phyloP scores from a whole-genome alignment of 2,888 invertebrate genomes.

The Tetheella fluctuosa region DNA sequence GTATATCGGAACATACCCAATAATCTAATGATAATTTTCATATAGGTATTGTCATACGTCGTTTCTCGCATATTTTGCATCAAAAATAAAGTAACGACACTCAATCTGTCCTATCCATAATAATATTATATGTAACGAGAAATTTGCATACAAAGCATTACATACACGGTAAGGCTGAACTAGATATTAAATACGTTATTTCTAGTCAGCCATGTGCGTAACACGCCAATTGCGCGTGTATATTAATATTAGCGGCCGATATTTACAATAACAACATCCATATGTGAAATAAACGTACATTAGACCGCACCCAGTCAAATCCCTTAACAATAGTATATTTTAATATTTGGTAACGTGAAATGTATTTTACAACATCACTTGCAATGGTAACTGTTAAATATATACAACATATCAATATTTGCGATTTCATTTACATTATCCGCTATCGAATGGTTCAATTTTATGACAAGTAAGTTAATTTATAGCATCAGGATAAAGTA shows the following conservation, averaged over 20 bases:
- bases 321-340: slow-evolving; percentile 5
- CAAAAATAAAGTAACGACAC: not conserved
- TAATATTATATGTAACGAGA: not conserved
- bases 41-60: not conserved
- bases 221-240: not conserved
- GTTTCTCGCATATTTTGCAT: not conserved
- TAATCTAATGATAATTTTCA: no score
- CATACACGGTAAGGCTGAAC: not conserved
- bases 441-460: not conserved
- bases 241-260: not conserved
- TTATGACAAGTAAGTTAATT: not conserved
- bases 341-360: slow-evolving; percentile 46
- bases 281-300: not conserved
- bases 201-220: not conserved
- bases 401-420: slow-evolving; percentile 19
- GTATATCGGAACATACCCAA: no score
- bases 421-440: slow-evolving; percentile 9
- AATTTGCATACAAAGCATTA: not conserved
- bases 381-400: slow-evolving; percentile 35
- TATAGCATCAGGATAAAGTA: not conserved
- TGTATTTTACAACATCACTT: slow-evolving; percentile 23
- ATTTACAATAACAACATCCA: not conserved
- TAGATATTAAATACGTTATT: not conserved
- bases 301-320: not conserved
- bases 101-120: not conserved